A percentile compares a stretch with the other conserved stretches of the same genome.
Evolutionary conservation across 1,140 invertebrate genomes (phyloP).

Genomic region (Drosophila auraria): DNA sequence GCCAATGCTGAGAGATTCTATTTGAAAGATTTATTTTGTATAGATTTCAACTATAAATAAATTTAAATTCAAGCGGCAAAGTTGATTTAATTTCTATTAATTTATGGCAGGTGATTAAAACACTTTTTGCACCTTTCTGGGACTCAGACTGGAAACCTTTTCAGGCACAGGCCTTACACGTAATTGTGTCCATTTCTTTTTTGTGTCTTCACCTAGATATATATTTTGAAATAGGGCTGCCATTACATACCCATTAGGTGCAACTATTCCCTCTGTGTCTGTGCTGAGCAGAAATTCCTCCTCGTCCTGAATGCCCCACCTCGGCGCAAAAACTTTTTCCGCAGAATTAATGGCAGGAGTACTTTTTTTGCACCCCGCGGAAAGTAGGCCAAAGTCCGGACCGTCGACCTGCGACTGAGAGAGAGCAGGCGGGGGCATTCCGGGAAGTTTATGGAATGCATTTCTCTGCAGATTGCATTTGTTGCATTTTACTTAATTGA

Average conservation of each 20-base stretch:
- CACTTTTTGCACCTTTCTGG: too few relatives aligned
- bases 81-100: background rate
- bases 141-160: too few relatives aligned
- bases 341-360: slow-evolving; percentile 44
- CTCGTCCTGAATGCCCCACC: slow-evolving; percentile 10
- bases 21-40: background rate
- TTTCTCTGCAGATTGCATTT: slow-evolving; percentile 67
- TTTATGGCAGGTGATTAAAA: too few relatives aligned
- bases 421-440: slow-evolving; percentile 35
- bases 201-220: slow-evolving; percentile 16
- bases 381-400: slow-evolving; percentile 52
- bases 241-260: slow-evolving; percentile 23
- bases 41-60: background rate
- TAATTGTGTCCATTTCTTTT: slow-evolving; percentile 1
- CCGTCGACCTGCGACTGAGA: slow-evolving; percentile 11
- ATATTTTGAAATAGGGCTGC: slow-evolving; percentile 14
- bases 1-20: too few relatives aligned
- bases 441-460: slow-evolving; percentile 70
- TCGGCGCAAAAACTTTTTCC: slow-evolving; percentile 15
- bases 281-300: slow-evolving; percentile 11
- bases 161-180: background rate
- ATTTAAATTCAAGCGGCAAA: too few relatives aligned
- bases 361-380: slow-evolving; percentile 31
- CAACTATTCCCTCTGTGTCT: slow-evolving; percentile 11
- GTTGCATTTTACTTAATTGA: slow-evolving; percentile 82